Evolutionary conservation across 2,888 invertebrate species (phyloP).

Genomic region (Chrysina gloriosa): DNA sequence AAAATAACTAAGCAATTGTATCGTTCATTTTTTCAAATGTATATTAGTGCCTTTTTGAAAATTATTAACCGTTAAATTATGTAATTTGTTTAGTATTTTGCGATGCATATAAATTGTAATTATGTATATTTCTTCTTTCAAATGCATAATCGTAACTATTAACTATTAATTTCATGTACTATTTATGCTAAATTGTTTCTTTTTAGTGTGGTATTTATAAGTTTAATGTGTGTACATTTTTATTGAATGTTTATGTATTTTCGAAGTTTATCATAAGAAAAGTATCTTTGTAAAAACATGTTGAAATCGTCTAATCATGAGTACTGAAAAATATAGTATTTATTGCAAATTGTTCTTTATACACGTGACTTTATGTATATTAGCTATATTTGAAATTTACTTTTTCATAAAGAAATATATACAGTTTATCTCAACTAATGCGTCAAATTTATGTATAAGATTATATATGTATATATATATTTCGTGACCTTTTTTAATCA

Average conservation of each 20-base stretch:
- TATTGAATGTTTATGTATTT: constrained; percentile 15
- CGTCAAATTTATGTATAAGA: too few relatives aligned
- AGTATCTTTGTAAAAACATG: constrained; percentile 10
- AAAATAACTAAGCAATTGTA: constrained; percentile 51
- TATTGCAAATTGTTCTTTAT: constrained; percentile 6
- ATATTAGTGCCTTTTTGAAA: constrained; percentile 40
- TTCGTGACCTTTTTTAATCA: too few relatives aligned
- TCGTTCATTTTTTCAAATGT: constrained; percentile 30
- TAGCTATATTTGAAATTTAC: too few relatives aligned
- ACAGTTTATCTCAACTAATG: too few relatives aligned
- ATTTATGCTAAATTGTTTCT: constrained; percentile 29
- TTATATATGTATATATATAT: too few relatives aligned
- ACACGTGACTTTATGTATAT: too few relatives aligned
- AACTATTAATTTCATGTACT: neutral
- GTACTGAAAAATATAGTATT: constrained; percentile 29
- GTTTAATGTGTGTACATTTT: constrained; percentile 22
- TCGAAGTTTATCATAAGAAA: neutral
- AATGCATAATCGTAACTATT: constrained; percentile 11
- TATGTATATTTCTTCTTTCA: constrained; percentile 17
- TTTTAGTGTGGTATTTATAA: constrained; percentile 5
- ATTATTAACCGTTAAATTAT: constrained; percentile 30
- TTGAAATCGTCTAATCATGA: constrained; percentile 8
- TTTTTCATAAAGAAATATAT: too few relatives aligned
- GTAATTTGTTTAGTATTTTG: constrained; percentile 12
- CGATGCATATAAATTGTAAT: constrained; percentile 1